Base-by-base conservation (phyloP, 2,888 invertebrate genomes). In the Bibio marci region DNA sequence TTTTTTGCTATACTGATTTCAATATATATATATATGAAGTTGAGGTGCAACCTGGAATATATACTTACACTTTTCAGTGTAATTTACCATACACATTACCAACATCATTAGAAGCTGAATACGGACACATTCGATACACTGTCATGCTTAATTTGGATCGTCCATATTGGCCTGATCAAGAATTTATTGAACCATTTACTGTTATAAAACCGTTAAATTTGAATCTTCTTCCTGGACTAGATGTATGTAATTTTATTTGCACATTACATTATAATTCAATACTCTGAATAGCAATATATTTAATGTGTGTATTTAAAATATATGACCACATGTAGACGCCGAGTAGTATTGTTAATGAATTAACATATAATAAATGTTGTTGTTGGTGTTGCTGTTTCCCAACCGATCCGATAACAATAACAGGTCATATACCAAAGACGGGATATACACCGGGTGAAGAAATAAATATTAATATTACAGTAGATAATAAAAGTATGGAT, bases 81-180 rank as follows among this genome's bases (percentile, higher is more conserved):
- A 68, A 73, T 35, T 52, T 60, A 53, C 60, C 60, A 44, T 53
- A 55, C 40, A 59, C 76, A 50, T 61, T 86, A 48, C 86, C 86
- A 25, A 80, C 82, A 12, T 82, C 82, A 6, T 87, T 83, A 58
- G 80, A 79, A 56, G 79, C 80, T 19, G 69, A 77, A 56, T 66
- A 66, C 62, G 83, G 88, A 1, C 71, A 75, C 54, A 71, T 90
- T 32, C 69, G 81, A 38, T 91, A 90, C 55, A 77, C 74, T 22
- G 70, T 83, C 13, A 80, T 80, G 59, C 79, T 80, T 25, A 75
- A 71, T 4, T 65, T 90, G 32, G 87, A 88, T 55, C 69, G 83
- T 22, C 82, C 87, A 27, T 83, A 81, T 3, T 82, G 82, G 52
- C 80, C 80, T 60, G 83, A 90, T 57, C 79, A 82, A 52, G 80